Conservation (phyloP, 2,888 invertebrate genomes). For the Eumacrocentrus americanus region DNA sequence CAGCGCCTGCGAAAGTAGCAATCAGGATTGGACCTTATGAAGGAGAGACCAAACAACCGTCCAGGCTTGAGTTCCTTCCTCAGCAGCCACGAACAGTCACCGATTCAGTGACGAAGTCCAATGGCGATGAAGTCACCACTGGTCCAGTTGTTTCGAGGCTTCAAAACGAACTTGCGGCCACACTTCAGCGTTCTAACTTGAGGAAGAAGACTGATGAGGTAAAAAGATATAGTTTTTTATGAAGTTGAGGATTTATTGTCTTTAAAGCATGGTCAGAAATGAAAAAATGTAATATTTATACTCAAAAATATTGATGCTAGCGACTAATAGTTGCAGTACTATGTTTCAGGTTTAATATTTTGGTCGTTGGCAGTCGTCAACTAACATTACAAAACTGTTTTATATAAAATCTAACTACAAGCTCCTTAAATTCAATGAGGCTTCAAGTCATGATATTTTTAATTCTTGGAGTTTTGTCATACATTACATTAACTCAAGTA, state of each 20-base stretch:
- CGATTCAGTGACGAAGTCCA: slow-evolving; percentile 35
- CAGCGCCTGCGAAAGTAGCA: slow-evolving; percentile 51
- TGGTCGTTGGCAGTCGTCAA: too few species aligned
- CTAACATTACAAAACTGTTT: too few species aligned
- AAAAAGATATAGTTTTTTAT: neutral
- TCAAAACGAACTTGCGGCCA: slow-evolving; percentile 76
- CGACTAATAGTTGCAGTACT: too few species aligned
- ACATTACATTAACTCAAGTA: neutral
- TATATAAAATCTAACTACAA: too few species aligned
- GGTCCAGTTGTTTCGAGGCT: slow-evolving; percentile 70
- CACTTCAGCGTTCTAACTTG: slow-evolving; percentile 78
- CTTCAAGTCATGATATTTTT: too few species aligned
- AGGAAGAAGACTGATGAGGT: slow-evolving; percentile 71
- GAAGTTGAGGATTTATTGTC: neutral
- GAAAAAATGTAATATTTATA: too few species aligned
- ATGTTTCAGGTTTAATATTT: too few species aligned
- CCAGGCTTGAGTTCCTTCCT: slow-evolving; percentile 73
- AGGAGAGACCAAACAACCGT: slow-evolving; percentile 67
- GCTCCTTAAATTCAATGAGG: too few species aligned
- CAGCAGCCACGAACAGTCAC: slow-evolving; percentile 44
- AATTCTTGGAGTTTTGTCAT: neutral
- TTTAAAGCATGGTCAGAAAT: too few species aligned
- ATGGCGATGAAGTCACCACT: slow-evolving; percentile 61
- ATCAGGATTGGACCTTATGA: slow-evolving; percentile 58
- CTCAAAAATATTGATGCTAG: too few species aligned